Base-by-base conservation (phyloP, 2,797 vertebrate genomes). In the Notamacropus eugenii region DNA sequence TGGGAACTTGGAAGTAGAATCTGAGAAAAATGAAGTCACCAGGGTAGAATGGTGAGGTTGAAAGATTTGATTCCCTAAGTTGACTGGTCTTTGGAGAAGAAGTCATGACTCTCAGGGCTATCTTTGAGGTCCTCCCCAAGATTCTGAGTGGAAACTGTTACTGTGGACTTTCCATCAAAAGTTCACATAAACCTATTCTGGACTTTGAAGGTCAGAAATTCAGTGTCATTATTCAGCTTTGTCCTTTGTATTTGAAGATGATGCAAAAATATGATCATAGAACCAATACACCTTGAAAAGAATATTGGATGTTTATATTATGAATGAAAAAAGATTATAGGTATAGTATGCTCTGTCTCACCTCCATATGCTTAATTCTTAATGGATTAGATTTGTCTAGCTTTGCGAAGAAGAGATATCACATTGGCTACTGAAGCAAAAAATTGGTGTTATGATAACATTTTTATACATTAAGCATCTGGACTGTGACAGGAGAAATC, bases 381-480 rank as follows among this genome's bases (percentile, higher is more conserved):
- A 95, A 57, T 82, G 82, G 90, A 87, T 74, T 56, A 59, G 54
- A 34, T 40, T 34, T 59, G 29, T 56, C 67, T 82, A 82, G 67
- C n/a, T 82, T 82, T 82, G 40, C 94, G 90, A 96, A 59, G 55
- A 54, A 95, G 57, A 94, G 19, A 56, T 58, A 96, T 95, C 74
- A 57, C 54, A 40, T 13, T 91, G 91, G 24, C 1, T 93, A 8
- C 28, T 52, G 31, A 95, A 91, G 19, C 24, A 93, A 95, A 95
- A 94, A 28, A 31, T 96, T 94, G 52, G 90, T 93, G 54, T 92
- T 52, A 54, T 90, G 58, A 94, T 93, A 67, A 55, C 95, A 96
- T 95, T 94, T 96, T 96, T 96, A 96, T 95, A 46, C 31, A 96
- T 97, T 95, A 90, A 95, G 59, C 91, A 97, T 96, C 93, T 97